These are phyloP conservation scores for Alethe castanea DNA, from an alignment of 2,113 vertebrate species.

Conservation along the genomic window DNA sequence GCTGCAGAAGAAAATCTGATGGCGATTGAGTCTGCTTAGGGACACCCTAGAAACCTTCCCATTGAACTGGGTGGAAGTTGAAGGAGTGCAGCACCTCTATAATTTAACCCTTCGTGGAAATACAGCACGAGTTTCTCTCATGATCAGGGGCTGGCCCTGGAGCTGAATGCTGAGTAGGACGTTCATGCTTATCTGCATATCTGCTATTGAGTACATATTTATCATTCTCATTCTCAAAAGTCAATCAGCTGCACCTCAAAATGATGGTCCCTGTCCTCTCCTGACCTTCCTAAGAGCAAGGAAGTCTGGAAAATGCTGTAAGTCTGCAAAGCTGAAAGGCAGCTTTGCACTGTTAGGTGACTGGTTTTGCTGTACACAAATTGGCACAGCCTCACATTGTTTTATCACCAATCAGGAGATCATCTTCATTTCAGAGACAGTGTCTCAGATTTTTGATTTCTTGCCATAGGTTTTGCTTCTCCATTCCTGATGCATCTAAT, in stretches of 20 bases:
- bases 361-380: neutral
- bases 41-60: neutral
- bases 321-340: neutral
- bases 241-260: conserved; percentile 6
- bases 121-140: neutral
- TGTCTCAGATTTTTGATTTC: conserved; percentile 62
- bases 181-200: conserved; percentile 45
- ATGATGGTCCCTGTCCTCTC: neutral
- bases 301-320: neutral
- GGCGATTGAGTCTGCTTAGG: neutral
- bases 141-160: neutral
- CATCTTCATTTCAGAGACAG: conserved; percentile 47
- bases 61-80: neutral
- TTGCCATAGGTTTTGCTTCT: conserved; percentile 53
- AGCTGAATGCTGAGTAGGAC: conserved; percentile 10
- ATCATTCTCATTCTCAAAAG: conserved; percentile 53
- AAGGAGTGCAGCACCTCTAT: neutral
- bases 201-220: conserved; percentile 46
- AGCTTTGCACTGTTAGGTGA: neutral
- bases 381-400: conserved; percentile 13
- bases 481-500: conserved; percentile 40
- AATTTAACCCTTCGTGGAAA: neutral
- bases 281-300: neutral
- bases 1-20: neutral
- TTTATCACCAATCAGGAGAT: conserved; percentile 12